Percentiles rank a stretch among this genome's conserved stretches.
Evolutionary conservation across 1,140 invertebrate species (phyloP).

Genomic region (Cydia strobilella): DNA sequence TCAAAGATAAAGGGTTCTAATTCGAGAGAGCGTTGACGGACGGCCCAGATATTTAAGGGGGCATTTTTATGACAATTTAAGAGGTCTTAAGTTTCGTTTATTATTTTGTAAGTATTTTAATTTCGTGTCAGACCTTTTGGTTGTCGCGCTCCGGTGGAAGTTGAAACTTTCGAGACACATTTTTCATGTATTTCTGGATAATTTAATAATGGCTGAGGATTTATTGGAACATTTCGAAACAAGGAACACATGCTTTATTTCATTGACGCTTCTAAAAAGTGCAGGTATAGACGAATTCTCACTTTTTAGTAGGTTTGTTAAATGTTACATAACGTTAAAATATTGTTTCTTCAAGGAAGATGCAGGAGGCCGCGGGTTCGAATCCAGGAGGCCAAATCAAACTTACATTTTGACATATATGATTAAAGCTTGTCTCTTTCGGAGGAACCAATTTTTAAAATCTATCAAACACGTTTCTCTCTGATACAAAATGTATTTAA

Average conservation of each 20-base stretch:
- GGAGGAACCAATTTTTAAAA: too few species aligned
- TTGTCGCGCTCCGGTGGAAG: background rate
- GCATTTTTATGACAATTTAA: slow-evolving; percentile 29
- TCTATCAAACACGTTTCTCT: too few species aligned
- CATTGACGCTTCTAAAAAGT: background rate
- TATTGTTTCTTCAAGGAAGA: too few species aligned
- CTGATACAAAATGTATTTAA: too few species aligned
- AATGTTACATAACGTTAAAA: too few species aligned
- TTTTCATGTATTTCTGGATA: slow-evolving; percentile 1
- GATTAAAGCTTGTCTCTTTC: too few species aligned
- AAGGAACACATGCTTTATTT: background rate
- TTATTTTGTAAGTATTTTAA: slow-evolving; percentile 30
- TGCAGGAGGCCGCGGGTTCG: too few species aligned
- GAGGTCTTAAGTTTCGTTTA: slow-evolving; percentile 31
- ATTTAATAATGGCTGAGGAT: background rate
- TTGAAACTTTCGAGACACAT: slow-evolving; percentile 27
- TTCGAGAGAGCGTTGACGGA: slow-evolving; percentile 28
- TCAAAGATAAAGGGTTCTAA: slow-evolving; percentile 40
- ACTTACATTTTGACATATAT: too few species aligned
- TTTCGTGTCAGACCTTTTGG: background rate
- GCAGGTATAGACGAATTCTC: too few species aligned
- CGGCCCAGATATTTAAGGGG: slow-evolving; percentile 25
- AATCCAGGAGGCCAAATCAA: too few species aligned
- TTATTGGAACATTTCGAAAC: background rate
- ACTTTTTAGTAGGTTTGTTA: too few species aligned